Evolutionary conservation across 1,140 invertebrate species (phyloP).

Genomic region (Tetragonula clypearis): DNA sequence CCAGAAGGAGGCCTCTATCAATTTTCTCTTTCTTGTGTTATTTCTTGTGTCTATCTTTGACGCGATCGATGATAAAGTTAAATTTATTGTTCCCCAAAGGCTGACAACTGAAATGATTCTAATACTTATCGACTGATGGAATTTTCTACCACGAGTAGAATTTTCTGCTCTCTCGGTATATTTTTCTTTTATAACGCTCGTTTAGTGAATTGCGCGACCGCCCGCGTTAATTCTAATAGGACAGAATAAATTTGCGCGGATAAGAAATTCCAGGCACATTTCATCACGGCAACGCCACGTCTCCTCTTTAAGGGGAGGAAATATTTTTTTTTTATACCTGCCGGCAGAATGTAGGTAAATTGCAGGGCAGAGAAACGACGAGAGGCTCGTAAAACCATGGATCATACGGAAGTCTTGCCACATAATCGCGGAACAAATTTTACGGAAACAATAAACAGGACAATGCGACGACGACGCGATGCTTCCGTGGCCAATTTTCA

Average conservation of each 20-base stretch:
- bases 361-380: background rate
- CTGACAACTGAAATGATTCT: background rate
- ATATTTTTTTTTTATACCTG: slow-evolving; percentile 33
- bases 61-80: background rate
- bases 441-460: slow-evolving; percentile 25
- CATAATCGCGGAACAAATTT: slow-evolving; percentile 26
- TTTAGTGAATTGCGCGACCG: background rate
- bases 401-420: slow-evolving; percentile 24
- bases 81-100: too few relatives aligned
- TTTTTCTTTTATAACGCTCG: background rate
- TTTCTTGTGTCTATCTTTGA: too few relatives aligned
- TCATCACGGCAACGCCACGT: background rate
- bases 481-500: slow-evolving; percentile 4
- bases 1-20: background rate
- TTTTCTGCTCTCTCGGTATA: background rate
- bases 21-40: background rate
- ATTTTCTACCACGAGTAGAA: background rate
- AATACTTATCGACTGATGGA: background rate
- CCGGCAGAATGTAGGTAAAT: slow-evolving; percentile 29
- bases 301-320: background rate
- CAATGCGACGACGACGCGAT: background rate
- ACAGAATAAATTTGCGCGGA: background rate
- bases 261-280: background rate
- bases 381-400: slow-evolving; percentile 15
- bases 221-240: too few relatives aligned